These are phyloP conservation scores for Nyctereutes procyonoides DNA, from an alignment of 2,113 vertebrate species.

Conservation along the genomic window DNA sequence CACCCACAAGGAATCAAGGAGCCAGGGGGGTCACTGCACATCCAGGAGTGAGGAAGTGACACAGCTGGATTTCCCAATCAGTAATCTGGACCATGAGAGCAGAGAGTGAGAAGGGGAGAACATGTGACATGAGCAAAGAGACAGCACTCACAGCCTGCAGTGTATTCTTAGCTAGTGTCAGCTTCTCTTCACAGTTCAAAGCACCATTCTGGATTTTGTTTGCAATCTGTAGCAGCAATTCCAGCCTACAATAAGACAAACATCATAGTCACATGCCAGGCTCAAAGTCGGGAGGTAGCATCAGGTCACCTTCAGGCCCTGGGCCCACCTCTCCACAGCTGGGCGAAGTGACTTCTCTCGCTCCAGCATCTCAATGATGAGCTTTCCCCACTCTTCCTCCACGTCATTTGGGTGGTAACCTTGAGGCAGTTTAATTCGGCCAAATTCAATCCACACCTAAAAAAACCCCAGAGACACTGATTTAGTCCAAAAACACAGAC, in stretches of 20 bases:
- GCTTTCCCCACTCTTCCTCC: conserved; percentile 98
- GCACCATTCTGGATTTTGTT: conserved; percentile 99
- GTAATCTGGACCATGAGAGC: neutral
- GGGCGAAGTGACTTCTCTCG: conserved; percentile 96
- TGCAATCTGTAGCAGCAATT: conserved; percentile 96
- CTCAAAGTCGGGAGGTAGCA: neutral
- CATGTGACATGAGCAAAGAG: neutral
- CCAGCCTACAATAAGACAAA: conserved; percentile 88
- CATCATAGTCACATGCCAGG: neutral
- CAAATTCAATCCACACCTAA: conserved; percentile 98
- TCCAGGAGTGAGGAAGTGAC: neutral
- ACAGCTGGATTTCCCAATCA: neutral
- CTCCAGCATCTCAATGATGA: conserved; percentile 99
- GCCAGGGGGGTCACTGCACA: neutral
- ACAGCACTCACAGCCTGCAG: conserved; percentile 94
- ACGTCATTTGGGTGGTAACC: conserved; percentile 97
- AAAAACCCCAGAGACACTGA: conserved; percentile 28
- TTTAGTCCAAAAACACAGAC: conserved; percentile 45
- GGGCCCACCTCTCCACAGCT: conserved; percentile 93
- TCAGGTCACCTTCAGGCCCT: rapidly evolving
- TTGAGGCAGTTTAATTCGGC: conserved; percentile 95
- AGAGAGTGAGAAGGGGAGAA: neutral
- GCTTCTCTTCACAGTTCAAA: conserved; percentile 97
- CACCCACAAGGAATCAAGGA: neutral
- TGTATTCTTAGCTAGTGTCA: conserved; percentile 97